Conservation (phyloP, 2,888 invertebrate genomes). For the Pocota personata region DNA sequence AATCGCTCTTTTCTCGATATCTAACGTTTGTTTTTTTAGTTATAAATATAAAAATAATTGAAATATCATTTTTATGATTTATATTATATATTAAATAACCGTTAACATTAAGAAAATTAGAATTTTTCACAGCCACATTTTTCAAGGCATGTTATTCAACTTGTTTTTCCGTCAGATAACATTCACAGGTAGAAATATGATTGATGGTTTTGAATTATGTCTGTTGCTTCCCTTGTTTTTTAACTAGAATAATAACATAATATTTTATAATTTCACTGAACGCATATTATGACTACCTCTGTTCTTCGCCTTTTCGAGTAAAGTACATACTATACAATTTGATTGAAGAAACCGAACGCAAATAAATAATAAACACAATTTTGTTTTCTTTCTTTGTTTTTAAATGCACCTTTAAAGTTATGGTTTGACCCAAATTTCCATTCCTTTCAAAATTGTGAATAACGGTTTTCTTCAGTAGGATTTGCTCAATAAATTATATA, state of each 20-base stretch:
- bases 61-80: constrained; percentile 39
- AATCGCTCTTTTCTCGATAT: constrained; percentile 36
- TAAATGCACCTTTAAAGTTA: too few relatives aligned
- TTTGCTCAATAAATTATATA: too few relatives aligned
- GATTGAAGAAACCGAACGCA: too few relatives aligned
- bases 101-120: constrained; percentile 64
- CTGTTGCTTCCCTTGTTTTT: constrained; percentile 1
- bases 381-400: too few relatives aligned
- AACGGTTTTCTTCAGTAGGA: too few relatives aligned
- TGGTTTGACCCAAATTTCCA: too few relatives aligned
- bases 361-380: too few relatives aligned
- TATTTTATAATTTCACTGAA: too few relatives aligned
- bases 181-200: constrained; percentile 22
- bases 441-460: too few relatives aligned
- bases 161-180: constrained; percentile 27
- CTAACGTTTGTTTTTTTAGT: constrained; percentile 29
- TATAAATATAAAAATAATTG: constrained; percentile 62
- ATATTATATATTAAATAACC: constrained; percentile 40
- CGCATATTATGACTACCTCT: too few relatives aligned
- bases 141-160: constrained; percentile 67
- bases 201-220: constrained; percentile 8
- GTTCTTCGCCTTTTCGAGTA: too few relatives aligned
- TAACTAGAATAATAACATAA: background rate
- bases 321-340: too few relatives aligned
- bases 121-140: constrained; percentile 69